Evolutionary conservation across 2,113 vertebrate species (phyloP).

Genomic region (Orycteropus afer): DNA sequence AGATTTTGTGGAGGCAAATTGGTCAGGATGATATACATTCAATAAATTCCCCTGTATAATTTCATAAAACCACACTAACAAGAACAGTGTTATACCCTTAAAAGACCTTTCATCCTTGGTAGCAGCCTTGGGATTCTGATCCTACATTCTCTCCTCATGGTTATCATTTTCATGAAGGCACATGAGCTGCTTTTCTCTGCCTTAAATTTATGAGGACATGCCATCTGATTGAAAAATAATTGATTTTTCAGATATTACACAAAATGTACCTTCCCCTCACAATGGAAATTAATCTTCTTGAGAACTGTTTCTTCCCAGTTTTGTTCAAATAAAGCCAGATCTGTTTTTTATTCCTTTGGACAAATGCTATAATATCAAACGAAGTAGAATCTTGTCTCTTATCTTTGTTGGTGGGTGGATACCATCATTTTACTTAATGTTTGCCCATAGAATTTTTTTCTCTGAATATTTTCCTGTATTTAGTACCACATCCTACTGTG

Average conservation of each 20-base stretch:
- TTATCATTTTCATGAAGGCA: neutral
- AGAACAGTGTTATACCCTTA: neutral
- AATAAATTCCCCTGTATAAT: no score
- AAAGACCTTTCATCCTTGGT: neutral
- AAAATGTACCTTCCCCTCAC: neutral
- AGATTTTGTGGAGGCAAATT: neutral
- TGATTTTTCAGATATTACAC: slow-evolving; percentile 1
- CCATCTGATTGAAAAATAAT: slow-evolving; percentile 43
- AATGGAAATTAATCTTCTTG: slow-evolving; percentile 42
- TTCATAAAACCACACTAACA: neutral
- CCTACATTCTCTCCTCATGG: neutral
- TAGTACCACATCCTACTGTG: neutral
- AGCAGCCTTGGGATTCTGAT: neutral
- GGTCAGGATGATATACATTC: neutral
- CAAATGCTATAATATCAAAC: neutral
- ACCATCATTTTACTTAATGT: slow-evolving; percentile 9
- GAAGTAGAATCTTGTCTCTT: neutral
- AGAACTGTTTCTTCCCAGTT: slow-evolving; percentile 19
- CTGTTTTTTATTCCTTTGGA: slow-evolving; percentile 37
- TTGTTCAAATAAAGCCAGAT: slow-evolving; percentile 8
- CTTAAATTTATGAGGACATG: slow-evolving; percentile 40
- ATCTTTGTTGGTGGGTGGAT: neutral
- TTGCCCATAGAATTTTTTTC: neutral
- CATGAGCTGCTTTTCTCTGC: neutral
- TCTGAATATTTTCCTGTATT: slow-evolving; percentile 42